A percentile compares a stretch with the other conserved stretches of the same genome.
These are phyloP conservation scores for Triops longicaudatus DNA, from an alignment of 1,140 invertebrate species.

Conservation along the genomic window DNA sequence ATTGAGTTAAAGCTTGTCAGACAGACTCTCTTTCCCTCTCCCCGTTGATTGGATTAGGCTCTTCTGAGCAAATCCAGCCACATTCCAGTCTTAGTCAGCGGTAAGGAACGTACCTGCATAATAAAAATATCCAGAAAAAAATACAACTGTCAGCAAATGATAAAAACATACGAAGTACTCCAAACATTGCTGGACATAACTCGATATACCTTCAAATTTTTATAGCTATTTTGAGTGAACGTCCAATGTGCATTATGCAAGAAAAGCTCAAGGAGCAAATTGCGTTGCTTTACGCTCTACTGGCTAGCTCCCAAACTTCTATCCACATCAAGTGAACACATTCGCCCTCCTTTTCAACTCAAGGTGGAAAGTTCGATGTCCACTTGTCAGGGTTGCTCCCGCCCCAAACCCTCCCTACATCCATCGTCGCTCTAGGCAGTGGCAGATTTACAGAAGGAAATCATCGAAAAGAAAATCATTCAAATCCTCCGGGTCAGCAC, in stretches of 20 bases:
- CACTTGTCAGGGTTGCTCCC: background rate
- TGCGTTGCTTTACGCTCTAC: background rate
- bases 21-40: background rate
- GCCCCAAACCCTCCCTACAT: background rate
- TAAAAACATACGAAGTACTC: background rate
- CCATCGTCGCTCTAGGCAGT: background rate
- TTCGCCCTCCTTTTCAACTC: background rate
- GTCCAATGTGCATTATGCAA: background rate
- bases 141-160: background rate
- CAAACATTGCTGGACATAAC: background rate
- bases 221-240: background rate
- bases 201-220: background rate
- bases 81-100: background rate
- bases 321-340: background rate
- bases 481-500: background rate
- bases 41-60: background rate
- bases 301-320: background rate
- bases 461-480: background rate
- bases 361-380: background rate
- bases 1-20: constrained; percentile 15
- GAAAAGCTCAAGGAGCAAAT: background rate
- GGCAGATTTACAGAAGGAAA: background rate
- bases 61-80: constrained; percentile 5
- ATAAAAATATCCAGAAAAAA: background rate
- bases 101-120: background rate